Evolutionary conservation across 2,113 vertebrate genomes (phyloP), one percentile per base, ranked within the genome.

Genomic region (Strigops habroptila): DNA sequence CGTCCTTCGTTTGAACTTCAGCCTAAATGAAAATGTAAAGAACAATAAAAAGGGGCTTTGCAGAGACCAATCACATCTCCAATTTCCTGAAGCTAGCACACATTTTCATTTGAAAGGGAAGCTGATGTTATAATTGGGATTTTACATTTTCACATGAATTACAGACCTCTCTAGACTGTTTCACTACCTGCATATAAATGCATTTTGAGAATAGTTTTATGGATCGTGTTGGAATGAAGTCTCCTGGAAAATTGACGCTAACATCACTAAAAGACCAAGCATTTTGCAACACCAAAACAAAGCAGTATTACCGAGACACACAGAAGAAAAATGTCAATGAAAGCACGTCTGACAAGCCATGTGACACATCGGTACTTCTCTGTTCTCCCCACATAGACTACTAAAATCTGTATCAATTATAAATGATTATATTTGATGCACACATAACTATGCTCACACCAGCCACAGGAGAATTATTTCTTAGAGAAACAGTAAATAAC

Each of bases 41-140:
- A 62, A 37, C 37, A 92, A 62, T 35, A 60, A 77, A 74, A 73
- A 82, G 7, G 1, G 7, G 39, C 30, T n/a, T 44, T 37, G 14
- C 1, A 2, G 53, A 76, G 49, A 91, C 2, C 18, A 82, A 28
- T 33, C 23, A 53, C 6, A 85, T 28, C 52, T 84, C 43, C 23
- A 49, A 6, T 15, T 87, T 70, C 63, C 74, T 67, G n/a, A 80
- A 93, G 28, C 12, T 41, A 74, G 17, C 53, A 82, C 2, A 17
- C 7, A 69, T 21, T 95, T 95, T 69, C 33, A 76, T 67, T 85
- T 87, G 78, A 91, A 77, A 96, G 52, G 48, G 49, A 89, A 91
- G n/a, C 25, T 73, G 37, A 37, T 52, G 31, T 73, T 82, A 12
- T 17, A 87, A 92, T 69, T 44, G 65, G 27, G 28, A 87, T 65